Evolutionary conservation across 2,797 vertebrate species (phyloP), one percentile per base, ranked within the genome.

Genomic region (Streptopelia turtur): DNA sequence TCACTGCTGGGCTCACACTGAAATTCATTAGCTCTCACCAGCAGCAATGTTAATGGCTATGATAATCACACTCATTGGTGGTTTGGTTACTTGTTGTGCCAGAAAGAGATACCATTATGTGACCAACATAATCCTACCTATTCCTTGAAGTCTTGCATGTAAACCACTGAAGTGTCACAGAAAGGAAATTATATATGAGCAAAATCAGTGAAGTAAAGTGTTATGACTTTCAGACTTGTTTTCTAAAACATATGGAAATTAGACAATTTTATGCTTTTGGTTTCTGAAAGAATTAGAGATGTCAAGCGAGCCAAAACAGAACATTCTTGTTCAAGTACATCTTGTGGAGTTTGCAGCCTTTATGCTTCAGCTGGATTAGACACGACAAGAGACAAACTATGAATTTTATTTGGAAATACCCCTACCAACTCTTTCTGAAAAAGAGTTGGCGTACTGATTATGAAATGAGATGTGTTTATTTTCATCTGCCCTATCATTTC

Each of bases 1-100:
- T 45, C 85, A 89, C 86, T 92, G 70, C 50, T 89, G 88, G 71
- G 83, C 39, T 89, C 8, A 0, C 43, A 39, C 13, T 93, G 91
- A 94, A 97, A 96, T 96, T 95, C 65, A 89, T 97, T 95, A 94
- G 72, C 84, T 96, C 66, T 84, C 95, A 90, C 15, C 69, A 94
- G 89, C 70, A 95, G 81, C 79, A 80, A 64, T 87, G 64, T 63
- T 96, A 96, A 96, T 75, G n/a, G 80, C 53, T 89, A 86, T 7
- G 23, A 61, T 93, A 96, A 97, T n/a, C 91, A 89, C 17, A 45
- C 66, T 87, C 84, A 76, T 35, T 84, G 93, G 75, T 83, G 64
- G 77, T 75, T 90, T 68, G 88, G 80, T 81, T 83, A 77, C 70
- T 89, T 87, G 2, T 76, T 56, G 78, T 66, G 93, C 83, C 82